phyloP scores from a whole-genome alignment of 2,797 vertebrate genomes.

The Stomatorhinus walkeri region DNA sequence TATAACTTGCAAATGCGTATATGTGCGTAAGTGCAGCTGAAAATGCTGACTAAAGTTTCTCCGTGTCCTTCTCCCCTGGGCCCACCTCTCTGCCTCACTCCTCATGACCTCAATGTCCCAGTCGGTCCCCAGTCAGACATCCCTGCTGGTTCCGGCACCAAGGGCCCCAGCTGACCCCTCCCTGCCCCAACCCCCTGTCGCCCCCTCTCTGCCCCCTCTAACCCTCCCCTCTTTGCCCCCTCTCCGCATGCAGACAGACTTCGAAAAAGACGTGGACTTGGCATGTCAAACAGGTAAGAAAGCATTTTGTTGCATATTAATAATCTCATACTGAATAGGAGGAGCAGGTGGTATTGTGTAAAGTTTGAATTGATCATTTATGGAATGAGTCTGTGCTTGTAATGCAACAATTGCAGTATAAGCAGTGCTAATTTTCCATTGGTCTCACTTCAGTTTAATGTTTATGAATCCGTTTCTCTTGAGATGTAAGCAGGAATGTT shows the following conservation, averaged over 20 bases:
- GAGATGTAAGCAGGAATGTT: background rate
- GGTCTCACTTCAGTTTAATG: background rate
- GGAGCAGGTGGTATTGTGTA: background rate
- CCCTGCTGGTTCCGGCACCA: background rate
- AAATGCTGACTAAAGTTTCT: background rate
- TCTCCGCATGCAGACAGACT: slow-evolving; percentile 82
- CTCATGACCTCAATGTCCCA: background rate
- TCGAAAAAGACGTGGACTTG: slow-evolving; percentile 98
- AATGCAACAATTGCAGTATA: background rate
- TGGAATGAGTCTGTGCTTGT: background rate
- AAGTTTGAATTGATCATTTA: background rate
- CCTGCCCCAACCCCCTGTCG: background rate
- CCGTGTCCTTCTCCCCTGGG: background rate
- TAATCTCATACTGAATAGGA: background rate
- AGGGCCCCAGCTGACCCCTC: background rate
- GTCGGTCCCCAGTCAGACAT: background rate
- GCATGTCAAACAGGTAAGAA: slow-evolving; percentile 95
- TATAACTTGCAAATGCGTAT: background rate
- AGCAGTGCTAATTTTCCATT: background rate
- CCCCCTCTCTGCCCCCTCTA: slow-evolving; percentile 18
- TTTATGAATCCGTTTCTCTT: background rate
- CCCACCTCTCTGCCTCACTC: background rate
- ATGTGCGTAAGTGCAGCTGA: background rate
- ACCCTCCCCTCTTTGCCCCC: slow-evolving; percentile 38
- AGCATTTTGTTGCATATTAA: background rate